phyloP scores from a whole-genome alignment of 2,113 vertebrate species.

The Pomatostomus ruficeps region DNA sequence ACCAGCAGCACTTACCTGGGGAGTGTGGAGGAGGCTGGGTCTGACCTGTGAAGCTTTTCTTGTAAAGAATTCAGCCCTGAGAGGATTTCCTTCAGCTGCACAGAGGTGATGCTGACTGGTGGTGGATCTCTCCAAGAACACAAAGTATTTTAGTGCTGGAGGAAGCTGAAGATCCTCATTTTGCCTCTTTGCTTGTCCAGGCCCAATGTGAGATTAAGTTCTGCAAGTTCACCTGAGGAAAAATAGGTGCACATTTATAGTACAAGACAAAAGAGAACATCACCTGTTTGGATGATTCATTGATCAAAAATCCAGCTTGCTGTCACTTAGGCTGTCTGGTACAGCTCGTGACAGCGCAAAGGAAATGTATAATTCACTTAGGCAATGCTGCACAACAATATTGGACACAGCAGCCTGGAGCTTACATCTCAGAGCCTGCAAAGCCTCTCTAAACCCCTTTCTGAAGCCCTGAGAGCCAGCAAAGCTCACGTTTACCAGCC shows the following conservation, averaged over 20 bases:
- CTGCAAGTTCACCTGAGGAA: neutral
- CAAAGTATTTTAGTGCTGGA: neutral
- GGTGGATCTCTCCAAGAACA: neutral
- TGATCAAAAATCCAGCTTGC: neutral
- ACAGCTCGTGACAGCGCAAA: neutral
- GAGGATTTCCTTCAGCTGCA: neutral
- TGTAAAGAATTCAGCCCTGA: neutral
- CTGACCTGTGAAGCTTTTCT: neutral
- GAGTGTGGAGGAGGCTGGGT: neutral
- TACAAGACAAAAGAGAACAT: neutral
- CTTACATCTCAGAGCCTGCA: neutral
- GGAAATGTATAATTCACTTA: neutral
- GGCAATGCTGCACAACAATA: neutral
- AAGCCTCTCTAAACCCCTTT: neutral
- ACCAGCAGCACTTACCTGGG: neutral
- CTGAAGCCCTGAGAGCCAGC: neutral
- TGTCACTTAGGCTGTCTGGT: neutral
- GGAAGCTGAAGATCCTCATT: neutral
- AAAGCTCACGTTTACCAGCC: neutral
- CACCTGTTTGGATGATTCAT: neutral
- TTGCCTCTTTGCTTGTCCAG: neutral
- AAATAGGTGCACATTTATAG: neutral
- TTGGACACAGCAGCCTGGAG: neutral
- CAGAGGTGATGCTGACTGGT: neutral
- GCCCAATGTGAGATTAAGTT: neutral